Percentiles rank a stretch among this genome's conserved stretches.
These are phyloP conservation scores for Zygogramma bicolorata DNA, from an alignment of 2,888 invertebrate genomes.

Conservation along the genomic window DNA sequence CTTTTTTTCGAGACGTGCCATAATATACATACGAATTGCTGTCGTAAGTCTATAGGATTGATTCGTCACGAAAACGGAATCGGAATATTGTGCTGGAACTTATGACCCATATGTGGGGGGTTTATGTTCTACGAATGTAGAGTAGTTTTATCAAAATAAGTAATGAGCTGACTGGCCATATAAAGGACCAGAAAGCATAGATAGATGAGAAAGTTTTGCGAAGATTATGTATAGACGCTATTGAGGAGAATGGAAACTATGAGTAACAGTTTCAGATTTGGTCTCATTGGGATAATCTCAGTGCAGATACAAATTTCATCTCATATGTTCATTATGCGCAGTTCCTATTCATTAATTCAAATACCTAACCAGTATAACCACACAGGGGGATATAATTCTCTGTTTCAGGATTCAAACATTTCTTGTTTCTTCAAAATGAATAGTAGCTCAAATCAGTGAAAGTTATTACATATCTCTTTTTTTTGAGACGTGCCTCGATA, in stretches of 20 bases:
- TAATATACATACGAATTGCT: too few species aligned
- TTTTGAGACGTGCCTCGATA: too few species aligned
- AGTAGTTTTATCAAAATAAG: background rate
- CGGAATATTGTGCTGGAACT: background rate
- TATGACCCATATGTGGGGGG: background rate
- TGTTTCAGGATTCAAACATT: too few species aligned
- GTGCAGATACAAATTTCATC: background rate
- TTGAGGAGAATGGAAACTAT: background rate
- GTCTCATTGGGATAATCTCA: background rate
- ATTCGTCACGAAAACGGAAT: slow-evolving; percentile 1
- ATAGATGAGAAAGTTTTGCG: background rate
- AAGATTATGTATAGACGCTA: background rate
- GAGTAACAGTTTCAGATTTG: background rate
- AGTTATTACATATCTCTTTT: too few species aligned
- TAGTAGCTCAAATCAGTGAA: too few species aligned
- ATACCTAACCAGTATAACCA: too few species aligned
- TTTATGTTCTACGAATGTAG: background rate
- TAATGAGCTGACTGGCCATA: background rate
- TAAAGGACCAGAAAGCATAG: background rate
- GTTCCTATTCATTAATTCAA: too few species aligned
- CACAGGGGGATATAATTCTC: too few species aligned
- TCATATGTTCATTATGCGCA: background rate
- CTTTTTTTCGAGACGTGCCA: too few species aligned
- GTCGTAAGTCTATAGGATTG: too few species aligned
- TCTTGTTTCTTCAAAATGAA: too few species aligned